Conservation (phyloP, 2,797 vertebrate genomes). For the Bradypodion ventrale region DNA sequence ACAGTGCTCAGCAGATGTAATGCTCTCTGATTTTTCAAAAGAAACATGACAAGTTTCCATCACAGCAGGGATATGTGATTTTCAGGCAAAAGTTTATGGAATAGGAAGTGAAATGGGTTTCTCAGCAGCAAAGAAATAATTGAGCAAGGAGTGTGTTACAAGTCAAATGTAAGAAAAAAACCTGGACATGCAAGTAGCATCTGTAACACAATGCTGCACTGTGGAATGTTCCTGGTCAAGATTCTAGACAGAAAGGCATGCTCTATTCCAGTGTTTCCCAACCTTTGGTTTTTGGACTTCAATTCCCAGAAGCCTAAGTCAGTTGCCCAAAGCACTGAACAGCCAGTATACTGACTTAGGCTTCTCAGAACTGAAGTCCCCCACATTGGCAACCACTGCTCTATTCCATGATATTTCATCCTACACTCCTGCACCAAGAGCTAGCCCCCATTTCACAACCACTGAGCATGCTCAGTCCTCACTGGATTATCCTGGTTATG, state of each 20-base stretch:
- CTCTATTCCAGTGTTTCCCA: neutral
- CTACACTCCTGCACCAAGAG: too few relatives aligned
- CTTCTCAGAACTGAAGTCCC: too few relatives aligned
- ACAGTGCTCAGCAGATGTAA: slow-evolving; percentile 60
- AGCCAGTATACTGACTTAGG: too few relatives aligned
- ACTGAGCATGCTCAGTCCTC: too few relatives aligned
- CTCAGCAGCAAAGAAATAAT: neutral
- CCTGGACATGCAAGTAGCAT: neutral
- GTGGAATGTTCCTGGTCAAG: neutral
- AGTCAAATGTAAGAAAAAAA: neutral
- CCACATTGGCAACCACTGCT: too few relatives aligned
- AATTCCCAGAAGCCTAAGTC: too few relatives aligned
- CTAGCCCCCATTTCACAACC: too few relatives aligned
- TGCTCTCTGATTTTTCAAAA: slow-evolving; percentile 54
- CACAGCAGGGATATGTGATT: slow-evolving; percentile 46
- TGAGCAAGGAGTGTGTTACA: neutral
- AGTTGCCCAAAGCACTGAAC: too few relatives aligned
- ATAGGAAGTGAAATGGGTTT: slow-evolving; percentile 43
- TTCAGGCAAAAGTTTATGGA: slow-evolving; percentile 32
- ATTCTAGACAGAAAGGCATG: neutral
- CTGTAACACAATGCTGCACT: neutral
- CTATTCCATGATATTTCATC: too few relatives aligned
- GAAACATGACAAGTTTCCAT: slow-evolving; percentile 55
- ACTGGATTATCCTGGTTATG: too few relatives aligned
- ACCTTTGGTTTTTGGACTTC: too few relatives aligned